Conservation (phyloP, 2,113 vertebrate genomes). For the Apeltes quadracus region DNA sequence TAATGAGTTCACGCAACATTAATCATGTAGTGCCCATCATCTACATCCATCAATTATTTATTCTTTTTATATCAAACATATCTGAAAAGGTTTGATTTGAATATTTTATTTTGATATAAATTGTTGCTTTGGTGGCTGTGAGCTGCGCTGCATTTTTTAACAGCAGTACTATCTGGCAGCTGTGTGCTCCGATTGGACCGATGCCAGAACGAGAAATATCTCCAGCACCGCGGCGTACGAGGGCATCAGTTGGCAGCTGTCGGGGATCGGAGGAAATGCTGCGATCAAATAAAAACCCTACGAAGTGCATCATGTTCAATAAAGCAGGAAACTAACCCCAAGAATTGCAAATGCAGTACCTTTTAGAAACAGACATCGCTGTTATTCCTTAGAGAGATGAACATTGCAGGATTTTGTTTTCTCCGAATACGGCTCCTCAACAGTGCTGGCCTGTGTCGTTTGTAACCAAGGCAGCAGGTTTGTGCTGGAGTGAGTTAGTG, state of each 20-base stretch:
- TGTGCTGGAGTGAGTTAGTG: not conserved
- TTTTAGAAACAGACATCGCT: conserved; percentile 14
- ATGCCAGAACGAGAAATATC: conserved; percentile 27
- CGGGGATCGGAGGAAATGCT: conserved; percentile 27
- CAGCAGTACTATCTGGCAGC: conserved; percentile 10
- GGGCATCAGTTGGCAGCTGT: conserved; percentile 40
- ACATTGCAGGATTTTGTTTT: conserved; percentile 38
- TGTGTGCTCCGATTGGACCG: conserved; percentile 10
- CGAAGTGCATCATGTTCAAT: not conserved
- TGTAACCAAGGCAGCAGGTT: conserved; percentile 32
- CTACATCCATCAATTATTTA: not conserved
- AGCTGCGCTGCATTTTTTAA: not conserved
- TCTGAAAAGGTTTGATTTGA: too few relatives aligned
- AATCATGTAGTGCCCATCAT: not conserved
- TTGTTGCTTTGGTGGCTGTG: not conserved
- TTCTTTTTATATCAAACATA: not conserved
- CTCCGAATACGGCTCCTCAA: conserved; percentile 33
- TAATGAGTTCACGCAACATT: not conserved
- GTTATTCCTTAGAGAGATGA: not conserved
- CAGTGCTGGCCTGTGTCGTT: conserved; percentile 21
- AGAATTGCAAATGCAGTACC: conserved; percentile 33
- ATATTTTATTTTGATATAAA: not conserved
- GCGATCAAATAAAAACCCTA: conserved; percentile 45
- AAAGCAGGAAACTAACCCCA: conserved; percentile 27
- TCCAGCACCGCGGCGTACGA: conserved; percentile 28